phyloP scores from a whole-genome alignment of 2,113 vertebrate genomes.

The Hippocampus comes region DNA sequence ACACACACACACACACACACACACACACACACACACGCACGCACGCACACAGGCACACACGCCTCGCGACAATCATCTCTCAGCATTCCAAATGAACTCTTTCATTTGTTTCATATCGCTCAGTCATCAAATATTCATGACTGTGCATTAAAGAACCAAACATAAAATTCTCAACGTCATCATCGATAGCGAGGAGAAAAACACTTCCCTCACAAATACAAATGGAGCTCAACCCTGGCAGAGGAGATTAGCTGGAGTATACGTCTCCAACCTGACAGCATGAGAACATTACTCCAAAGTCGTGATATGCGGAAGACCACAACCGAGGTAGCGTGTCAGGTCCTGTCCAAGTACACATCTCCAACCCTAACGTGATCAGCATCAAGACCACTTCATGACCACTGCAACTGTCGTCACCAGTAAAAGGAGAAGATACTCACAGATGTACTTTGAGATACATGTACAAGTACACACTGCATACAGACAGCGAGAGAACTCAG shows the following conservation, averaged over 20 bases:
- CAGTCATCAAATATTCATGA: slow-evolving; percentile 1
- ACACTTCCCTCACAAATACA: not conserved
- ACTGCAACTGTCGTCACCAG: slow-evolving; percentile 10
- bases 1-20: not conserved
- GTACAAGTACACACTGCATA: not conserved
- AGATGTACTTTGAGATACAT: slow-evolving; percentile 8
- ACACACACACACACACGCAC: not conserved
- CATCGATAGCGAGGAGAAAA: not conserved
- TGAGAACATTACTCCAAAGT: no score
- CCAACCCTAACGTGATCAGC: not conserved
- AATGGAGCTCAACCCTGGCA: not conserved
- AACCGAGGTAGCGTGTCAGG: no score
- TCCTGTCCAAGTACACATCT: not conserved
- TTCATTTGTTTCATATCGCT: slow-evolving; percentile 47
- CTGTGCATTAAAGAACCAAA: no score
- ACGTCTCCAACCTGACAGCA: no score
- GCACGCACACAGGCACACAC: no score
- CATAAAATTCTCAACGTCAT: no score
- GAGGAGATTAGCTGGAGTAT: not conserved
- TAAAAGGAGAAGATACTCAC: slow-evolving; percentile 11
- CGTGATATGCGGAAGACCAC: no score
- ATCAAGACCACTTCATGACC: not conserved
- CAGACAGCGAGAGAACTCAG: not conserved
- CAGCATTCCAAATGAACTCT: slow-evolving; percentile 57
- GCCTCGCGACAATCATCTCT: slow-evolving; percentile 39